phyloP scores from a whole-genome alignment of 2,113 vertebrate species.

The Aegotheles bennettii region DNA sequence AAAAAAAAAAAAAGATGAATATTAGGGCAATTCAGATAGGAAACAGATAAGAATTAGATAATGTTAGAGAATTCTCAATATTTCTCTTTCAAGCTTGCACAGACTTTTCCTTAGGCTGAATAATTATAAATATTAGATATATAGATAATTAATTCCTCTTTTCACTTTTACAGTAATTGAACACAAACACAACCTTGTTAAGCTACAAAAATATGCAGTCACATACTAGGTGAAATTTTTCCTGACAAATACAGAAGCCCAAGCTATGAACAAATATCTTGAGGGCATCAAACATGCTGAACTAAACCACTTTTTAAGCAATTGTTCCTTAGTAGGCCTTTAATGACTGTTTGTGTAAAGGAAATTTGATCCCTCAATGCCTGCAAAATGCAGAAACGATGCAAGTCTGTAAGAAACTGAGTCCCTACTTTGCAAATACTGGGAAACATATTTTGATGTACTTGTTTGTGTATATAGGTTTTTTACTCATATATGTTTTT shows the following conservation, averaged over 20 bases:
- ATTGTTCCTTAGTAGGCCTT: neutral
- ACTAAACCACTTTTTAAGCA: neutral
- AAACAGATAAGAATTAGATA: neutral
- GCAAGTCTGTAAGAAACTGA: neutral
- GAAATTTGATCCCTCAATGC: neutral
- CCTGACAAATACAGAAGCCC: neutral
- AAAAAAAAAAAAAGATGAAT: accelerated
- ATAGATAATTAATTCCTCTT: neutral
- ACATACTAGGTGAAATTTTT: neutral
- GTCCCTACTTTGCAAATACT: neutral
- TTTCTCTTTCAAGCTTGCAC: neutral
- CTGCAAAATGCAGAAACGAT: neutral
- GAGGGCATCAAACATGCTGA: neutral
- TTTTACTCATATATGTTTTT: neutral
- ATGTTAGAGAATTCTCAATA: neutral
- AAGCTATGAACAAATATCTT: neutral
- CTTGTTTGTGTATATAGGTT: neutral
- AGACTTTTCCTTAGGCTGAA: neutral
- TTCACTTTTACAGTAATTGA: neutral
- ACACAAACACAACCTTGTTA: accelerated
- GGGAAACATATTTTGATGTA: neutral
- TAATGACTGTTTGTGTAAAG: neutral
- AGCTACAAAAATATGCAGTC: neutral
- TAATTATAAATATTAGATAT: neutral
- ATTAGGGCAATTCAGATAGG: neutral